These are phyloP conservation scores for Theocolax elegans DNA, from an alignment of 1,140 invertebrate genomes.

Conservation along the genomic window DNA sequence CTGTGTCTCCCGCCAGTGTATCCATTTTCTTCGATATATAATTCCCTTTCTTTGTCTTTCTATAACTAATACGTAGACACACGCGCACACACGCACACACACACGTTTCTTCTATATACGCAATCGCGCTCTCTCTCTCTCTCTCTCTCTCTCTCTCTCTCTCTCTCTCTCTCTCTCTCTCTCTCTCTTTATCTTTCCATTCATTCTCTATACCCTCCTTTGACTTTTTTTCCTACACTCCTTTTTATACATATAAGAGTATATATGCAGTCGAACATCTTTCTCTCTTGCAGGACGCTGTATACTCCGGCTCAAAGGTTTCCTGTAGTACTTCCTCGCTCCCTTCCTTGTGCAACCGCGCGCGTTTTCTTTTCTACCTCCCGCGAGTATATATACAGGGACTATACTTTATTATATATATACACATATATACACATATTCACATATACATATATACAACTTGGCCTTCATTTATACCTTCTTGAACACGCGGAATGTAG, in stretches of 20 bases:
- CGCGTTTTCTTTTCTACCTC: not conserved
- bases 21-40: too few relatives aligned
- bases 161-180: not conserved
- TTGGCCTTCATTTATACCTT: constrained; percentile 21
- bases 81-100: not conserved
- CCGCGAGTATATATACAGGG: not conserved
- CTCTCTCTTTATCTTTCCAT: not conserved
- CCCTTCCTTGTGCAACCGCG: not conserved
- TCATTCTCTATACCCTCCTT: not conserved
- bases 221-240: not conserved
- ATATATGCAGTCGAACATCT: not conserved
- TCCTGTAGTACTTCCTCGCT: not conserved
- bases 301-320: constrained; percentile 18
- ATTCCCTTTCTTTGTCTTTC: too few relatives aligned
- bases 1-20: too few relatives aligned
- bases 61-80: too few relatives aligned
- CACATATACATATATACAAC: too few relatives aligned
- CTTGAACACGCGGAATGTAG: constrained; percentile 6
- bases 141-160: not conserved
- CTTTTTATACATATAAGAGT: not conserved
- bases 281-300: not conserved
- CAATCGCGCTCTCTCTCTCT: not conserved
- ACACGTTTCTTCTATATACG: not conserved
- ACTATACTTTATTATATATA: not conserved
- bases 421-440: not conserved